Conservation (phyloP, 2,888 invertebrate species). For the Nyleta sp. region DNA sequence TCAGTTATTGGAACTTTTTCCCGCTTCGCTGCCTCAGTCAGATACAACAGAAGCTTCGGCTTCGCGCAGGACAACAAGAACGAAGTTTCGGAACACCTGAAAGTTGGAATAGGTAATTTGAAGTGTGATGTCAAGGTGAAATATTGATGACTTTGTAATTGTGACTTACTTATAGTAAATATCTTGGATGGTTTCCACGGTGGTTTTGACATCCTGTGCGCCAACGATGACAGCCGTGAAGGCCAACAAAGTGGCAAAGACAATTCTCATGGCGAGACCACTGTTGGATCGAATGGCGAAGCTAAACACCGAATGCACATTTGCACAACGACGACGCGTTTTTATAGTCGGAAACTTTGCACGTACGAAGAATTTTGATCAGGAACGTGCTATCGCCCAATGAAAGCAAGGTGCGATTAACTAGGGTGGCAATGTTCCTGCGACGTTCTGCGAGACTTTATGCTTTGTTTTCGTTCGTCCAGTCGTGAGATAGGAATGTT, state of each 20-base stretch:
- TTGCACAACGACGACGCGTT: slow-evolving; percentile 76
- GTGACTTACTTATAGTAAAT: slow-evolving; percentile 80
- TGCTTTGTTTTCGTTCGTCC: not conserved
- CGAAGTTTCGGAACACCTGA: slow-evolving; percentile 78
- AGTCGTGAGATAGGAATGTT: not conserved
- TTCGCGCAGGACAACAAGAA: slow-evolving; percentile 86
- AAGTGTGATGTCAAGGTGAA: too few species aligned
- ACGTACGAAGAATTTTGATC: slow-evolving; percentile 78
- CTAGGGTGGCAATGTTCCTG: slow-evolving; percentile 75
- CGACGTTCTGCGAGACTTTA: not conserved
- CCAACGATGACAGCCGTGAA: slow-evolving; percentile 70
- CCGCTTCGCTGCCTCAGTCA: slow-evolving; percentile 86
- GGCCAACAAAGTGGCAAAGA: slow-evolving; percentile 72
- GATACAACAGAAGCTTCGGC: slow-evolving; percentile 90
- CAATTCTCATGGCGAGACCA: slow-evolving; percentile 75
- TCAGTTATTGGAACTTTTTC: slow-evolving; percentile 90
- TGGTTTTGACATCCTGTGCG: slow-evolving; percentile 74
- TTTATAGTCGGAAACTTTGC: slow-evolving; percentile 78
- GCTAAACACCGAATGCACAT: slow-evolving; percentile 80
- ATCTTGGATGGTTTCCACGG: slow-evolving; percentile 74
- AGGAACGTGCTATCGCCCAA: slow-evolving; percentile 76
- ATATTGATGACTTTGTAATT: too few species aligned
- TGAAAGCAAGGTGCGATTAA: slow-evolving; percentile 78
- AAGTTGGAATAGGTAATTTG: not conserved
- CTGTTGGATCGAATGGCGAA: slow-evolving; percentile 76